Evolutionary conservation across 1,140 invertebrate genomes (phyloP).

Genomic region (Drosophila ambigua): DNA sequence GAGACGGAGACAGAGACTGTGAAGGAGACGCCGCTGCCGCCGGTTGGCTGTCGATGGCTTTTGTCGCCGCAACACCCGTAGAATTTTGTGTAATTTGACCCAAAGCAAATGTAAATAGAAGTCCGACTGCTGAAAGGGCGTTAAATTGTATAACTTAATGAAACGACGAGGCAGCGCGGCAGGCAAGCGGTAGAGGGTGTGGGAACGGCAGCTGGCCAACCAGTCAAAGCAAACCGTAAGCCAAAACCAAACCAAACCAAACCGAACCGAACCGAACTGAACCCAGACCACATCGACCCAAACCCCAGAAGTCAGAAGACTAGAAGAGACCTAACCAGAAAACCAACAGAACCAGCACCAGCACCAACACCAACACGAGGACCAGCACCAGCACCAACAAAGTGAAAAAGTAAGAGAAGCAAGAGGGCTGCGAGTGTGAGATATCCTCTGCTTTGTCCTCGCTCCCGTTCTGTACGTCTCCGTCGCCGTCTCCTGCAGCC

Average conservation of each 20-base stretch:
- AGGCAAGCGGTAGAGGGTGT: not conserved
- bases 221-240: slow-evolving; percentile 74
- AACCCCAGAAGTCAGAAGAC: slow-evolving; percentile 43
- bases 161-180: slow-evolving; percentile 52
- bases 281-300: slow-evolving; percentile 5
- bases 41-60: slow-evolving; percentile 68
- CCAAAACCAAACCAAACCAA: slow-evolving; percentile 49
- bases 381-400: slow-evolving; percentile 58
- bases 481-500: not conserved
- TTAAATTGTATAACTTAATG: slow-evolving; percentile 83
- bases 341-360: slow-evolving; percentile 62
- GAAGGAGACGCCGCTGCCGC: slow-evolving; percentile 21
- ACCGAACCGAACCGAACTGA: slow-evolving; percentile 1
- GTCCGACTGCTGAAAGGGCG: slow-evolving; percentile 78
- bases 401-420: slow-evolving; percentile 71
- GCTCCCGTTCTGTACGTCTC: not conserved
- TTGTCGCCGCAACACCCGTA: slow-evolving; percentile 80
- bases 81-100: slow-evolving; percentile 82
- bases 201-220: slow-evolving; percentile 46
- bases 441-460: slow-evolving; percentile 52
- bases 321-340: slow-evolving; percentile 73
- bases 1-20: slow-evolving; percentile 23
- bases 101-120: slow-evolving; percentile 83
- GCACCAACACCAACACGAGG: slow-evolving; percentile 19
- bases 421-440: slow-evolving; percentile 29